Evolutionary conservation across 1,140 invertebrate genomes (phyloP), one percentile per base, ranked within the genome.

Genomic region (Agrypnia vestita): DNA sequence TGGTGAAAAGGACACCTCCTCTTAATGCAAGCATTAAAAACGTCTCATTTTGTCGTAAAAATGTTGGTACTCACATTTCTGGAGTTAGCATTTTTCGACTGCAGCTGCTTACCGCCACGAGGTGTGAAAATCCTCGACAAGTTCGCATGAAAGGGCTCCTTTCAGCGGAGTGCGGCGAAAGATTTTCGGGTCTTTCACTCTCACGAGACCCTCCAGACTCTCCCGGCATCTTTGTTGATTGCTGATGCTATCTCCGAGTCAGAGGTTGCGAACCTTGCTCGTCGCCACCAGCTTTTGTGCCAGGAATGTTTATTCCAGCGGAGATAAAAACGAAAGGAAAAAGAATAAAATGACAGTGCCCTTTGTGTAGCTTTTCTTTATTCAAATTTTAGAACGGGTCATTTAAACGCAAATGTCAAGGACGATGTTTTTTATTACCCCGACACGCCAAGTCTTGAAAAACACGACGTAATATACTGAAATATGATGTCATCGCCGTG

Each of bases 161-260:
- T 55, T 55, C 51, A 56, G 25, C 10, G 43, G 35, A 11, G n/a
- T 25, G 7, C 21, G 12, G 46, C 19, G 46, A 49, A 55, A 69
- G 56, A 78, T 75, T 81, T 82, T 67, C 35, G 77, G 73, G 73
- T 71, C 76, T 71, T 78, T 74, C 71, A 74, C 21, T 56, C 51
- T 43, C 19, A 15, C 71, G 10, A 43, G 64, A 69, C 64, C 17
- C 59, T 53, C 71, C 43, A 43, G 64, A 69, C 43, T 15, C 59
- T 53, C 47, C 47, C 10, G 47, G 61, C 75, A 77, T 69, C 75
- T 67, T 67, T 64, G 81, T 79, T 82, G 81, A 82, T 82, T 82
- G 81, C 81, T 82, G 81, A 82, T 82, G 81, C 64, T 82, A 82
- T 82, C 81, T 82, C 73, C 53, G 19, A n/a, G 17, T 49, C 76